Percentiles rank a stretch among this genome's conserved stretches.
phyloP scores from a whole-genome alignment of 2,113 vertebrate species.

The Monopterus albus region DNA sequence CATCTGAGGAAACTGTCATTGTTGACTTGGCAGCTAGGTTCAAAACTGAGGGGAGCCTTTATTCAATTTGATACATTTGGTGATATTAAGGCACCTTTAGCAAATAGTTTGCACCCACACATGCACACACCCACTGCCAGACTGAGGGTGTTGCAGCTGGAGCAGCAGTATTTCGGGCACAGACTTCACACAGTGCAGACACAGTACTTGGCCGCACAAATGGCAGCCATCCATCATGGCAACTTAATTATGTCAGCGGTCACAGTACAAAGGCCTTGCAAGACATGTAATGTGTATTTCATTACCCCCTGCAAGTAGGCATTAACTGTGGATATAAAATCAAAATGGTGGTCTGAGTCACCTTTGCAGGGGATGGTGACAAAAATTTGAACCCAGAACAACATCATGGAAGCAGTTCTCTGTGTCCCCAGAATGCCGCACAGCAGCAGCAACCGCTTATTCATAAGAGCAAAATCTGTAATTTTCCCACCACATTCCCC shows the following conservation, averaged over 20 bases:
- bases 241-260: constrained; percentile 55
- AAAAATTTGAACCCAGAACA: constrained; percentile 14
- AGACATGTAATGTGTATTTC: constrained; percentile 36
- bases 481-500: not conserved
- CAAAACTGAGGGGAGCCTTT: not conserved
- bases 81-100: not conserved
- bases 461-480: constrained; percentile 4
- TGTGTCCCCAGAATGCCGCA: not conserved
- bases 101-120: not conserved
- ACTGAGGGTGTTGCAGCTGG: constrained; percentile 6
- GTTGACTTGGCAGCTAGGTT: constrained; percentile 3
- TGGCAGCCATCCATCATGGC: constrained; percentile 58
- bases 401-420: not conserved
- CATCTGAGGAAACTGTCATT: constrained; percentile 6
- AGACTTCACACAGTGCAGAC: constrained; percentile 28
- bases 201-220: constrained; percentile 40
- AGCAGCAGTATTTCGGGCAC: constrained; percentile 8
- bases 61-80: constrained; percentile 5
- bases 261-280: constrained; percentile 6
- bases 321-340: constrained; percentile 35
- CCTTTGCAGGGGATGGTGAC: not conserved
- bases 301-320: constrained; percentile 15
- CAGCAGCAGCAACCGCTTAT: not conserved
- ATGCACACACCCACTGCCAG: not conserved
- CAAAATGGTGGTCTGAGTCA: constrained; percentile 41